Evolutionary conservation across 2,888 invertebrate genomes (phyloP).

Genomic region (Pilophorus perplexus): DNA sequence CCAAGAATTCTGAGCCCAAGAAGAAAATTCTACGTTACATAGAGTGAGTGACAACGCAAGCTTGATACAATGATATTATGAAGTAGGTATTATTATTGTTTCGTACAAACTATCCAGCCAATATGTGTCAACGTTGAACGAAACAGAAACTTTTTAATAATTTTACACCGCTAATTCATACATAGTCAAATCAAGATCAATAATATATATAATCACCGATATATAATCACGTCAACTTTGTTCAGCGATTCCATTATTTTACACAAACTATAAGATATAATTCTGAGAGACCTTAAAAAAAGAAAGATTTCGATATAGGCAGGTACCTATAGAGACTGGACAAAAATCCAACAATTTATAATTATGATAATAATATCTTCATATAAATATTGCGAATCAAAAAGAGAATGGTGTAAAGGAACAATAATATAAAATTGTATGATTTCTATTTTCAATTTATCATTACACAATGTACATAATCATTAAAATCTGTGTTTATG

Average conservation of each 20-base stretch:
- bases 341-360: conserved; percentile 33
- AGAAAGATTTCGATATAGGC: conserved; percentile 24
- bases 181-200: too few relatives aligned
- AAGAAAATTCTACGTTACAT: conserved; percentile 37
- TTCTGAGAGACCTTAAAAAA: too few relatives aligned
- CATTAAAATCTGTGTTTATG: conserved; percentile 8
- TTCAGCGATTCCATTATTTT: neutral
- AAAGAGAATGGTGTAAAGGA: conserved; percentile 37
- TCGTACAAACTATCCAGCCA: conserved; percentile 8
- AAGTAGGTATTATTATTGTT: too few relatives aligned
- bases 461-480: conserved; percentile 40
- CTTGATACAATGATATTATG: conserved; percentile 26
- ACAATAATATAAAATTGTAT: conserved; percentile 38
- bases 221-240: conserved; percentile 5
- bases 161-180: too few relatives aligned
- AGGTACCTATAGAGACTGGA: conserved; percentile 25
- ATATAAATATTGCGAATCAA: conserved; percentile 39
- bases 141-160: too few relatives aligned
- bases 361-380: conserved; percentile 34
- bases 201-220: neutral
- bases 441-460: conserved; percentile 34
- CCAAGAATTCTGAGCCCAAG: conserved; percentile 38
- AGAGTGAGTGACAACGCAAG: conserved; percentile 39
- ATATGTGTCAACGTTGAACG: too few relatives aligned
- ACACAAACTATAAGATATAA: too few relatives aligned